Base-by-base conservation (phyloP, 2,888 invertebrate genomes). In the Agrochola litura region DNA sequence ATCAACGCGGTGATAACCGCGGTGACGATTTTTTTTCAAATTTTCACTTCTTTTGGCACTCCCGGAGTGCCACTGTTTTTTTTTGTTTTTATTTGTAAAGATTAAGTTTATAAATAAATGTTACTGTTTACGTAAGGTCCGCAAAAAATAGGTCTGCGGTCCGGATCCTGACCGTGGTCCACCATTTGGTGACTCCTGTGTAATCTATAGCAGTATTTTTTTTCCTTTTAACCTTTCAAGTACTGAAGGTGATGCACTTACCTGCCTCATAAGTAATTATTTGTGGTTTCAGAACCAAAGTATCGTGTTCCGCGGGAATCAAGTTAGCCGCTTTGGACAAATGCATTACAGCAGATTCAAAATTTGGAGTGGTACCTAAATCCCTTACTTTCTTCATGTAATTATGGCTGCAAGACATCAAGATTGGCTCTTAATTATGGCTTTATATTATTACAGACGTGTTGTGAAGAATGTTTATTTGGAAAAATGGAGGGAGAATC, bases 401-500 rank as follows among this genome's bases (percentile, higher is more conserved):
- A 37, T 22, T 22, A 63, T 37, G 6, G 22, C 22, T 22, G 63
- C 22, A 22, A 37, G 12, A 22, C 12, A 63, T 41, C 37, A 22
- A 63, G 22, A 41, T 63, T 63, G 61, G 61, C 10, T 30, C 9
- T 22, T 63, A 61, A 63, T 41, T 22, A 41, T 22, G 22, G 10
- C n/a, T 41, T 0, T 41, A 14, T 64, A 8, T 63, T 41, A 41
- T 64, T 64, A n/a, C 63, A 64, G 96, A 91, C 87, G 0, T 96
- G 96, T 80, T 96, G 96, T 80, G 94, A 95, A 8, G 96, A 96
- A 79, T 96, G 96, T 81, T 89, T 92, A 0, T 88, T 96, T 30
- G 96, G 96, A 0, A 88, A 82, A 14, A 10, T 87, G 86, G 83
- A 89, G 0, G 96, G 95, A 0, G 92, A 92, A 70, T 90, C 92